Base-by-base conservation (phyloP, 92 coral and sea anemone species). In the Nematostella vectensis region DNA sequence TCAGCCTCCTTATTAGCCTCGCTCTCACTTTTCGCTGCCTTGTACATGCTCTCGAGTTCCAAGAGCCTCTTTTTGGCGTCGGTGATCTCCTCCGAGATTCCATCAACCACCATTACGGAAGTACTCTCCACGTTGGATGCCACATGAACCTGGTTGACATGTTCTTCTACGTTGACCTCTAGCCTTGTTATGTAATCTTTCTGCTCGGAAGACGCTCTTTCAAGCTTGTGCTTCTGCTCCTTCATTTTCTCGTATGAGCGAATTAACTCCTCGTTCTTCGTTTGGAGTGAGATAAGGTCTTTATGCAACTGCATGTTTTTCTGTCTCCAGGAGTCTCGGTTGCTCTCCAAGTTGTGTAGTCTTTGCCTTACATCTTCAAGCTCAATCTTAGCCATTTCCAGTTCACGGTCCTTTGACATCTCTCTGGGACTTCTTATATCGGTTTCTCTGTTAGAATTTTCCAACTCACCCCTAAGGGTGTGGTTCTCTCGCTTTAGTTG, bases 401-500 rank as follows among this genome's bases (percentile, higher is more conserved):
- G 55, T 72, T 89, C 83, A 40, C 59, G 67, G 31, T 73, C 69
- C 25, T 71, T 50, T 25, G 56, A 18, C 12, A 43, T 47, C n/a
- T 66, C 63, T 57, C 63, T 66, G 17, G 62, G 72, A 25, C 55
- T 61, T 29, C 20, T 31, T 16, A 28, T 29, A 17, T 65, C 68
- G 21, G 79, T 65, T 20, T 71, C 75, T 11, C 58, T 63, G 29
- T 71, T 69, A 13, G 57, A 47, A 1, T 80, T 65, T 47, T 82
- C 83, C 40, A 80, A 54, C 30, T 78, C 75, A 27, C 76, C 55
- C 45, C 52, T 88, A 9, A 87, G 91, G 0, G 71, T 63, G 20
- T 47, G 65, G 54, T 68, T 86, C 37, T 91, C 98, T 62, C 78
- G 65, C 33, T 91, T 88, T 39, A 79, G 64, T 49, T 77, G 91